Evolutionary conservation across 2,113 vertebrate genomes (phyloP).

Genomic region (Eonycteris spelaea): DNA sequence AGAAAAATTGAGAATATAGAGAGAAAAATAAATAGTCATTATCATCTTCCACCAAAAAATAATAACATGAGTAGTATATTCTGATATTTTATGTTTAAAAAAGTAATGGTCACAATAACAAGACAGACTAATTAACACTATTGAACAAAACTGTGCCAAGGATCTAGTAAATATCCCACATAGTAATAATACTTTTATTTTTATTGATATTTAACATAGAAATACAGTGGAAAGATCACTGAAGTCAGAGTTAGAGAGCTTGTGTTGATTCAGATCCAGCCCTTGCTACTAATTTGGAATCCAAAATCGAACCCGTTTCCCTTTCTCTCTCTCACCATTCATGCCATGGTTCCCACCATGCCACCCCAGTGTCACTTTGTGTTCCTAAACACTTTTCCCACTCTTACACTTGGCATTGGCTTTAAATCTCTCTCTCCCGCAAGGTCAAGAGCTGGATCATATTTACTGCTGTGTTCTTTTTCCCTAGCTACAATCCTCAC

Average conservation of each 20-base stretch:
- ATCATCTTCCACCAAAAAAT: not conserved
- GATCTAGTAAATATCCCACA: not conserved
- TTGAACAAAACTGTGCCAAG: not conserved
- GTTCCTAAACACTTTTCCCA: not conserved
- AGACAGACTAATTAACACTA: not conserved
- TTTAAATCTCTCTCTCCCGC: not conserved
- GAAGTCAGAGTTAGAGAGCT: not conserved
- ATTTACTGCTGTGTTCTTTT: not conserved
- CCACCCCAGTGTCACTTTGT: not conserved
- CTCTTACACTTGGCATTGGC: not conserved
- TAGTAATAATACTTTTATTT: not conserved
- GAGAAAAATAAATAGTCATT: not conserved
- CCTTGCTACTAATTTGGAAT: not conserved
- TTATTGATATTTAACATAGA: not conserved
- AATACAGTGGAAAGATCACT: not conserved
- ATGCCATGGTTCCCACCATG: rapidly evolving
- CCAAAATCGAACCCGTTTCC: not conserved
- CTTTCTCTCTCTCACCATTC: not conserved
- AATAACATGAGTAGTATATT: not conserved
- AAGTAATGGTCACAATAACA: not conserved
- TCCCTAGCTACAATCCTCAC: not conserved
- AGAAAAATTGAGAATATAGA: not conserved
- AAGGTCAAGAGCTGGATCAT: not conserved
- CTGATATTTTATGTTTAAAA: not conserved
- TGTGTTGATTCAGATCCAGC: not conserved